phyloP scores from a whole-genome alignment of 2,888 invertebrate species.

The Antitype chi region DNA sequence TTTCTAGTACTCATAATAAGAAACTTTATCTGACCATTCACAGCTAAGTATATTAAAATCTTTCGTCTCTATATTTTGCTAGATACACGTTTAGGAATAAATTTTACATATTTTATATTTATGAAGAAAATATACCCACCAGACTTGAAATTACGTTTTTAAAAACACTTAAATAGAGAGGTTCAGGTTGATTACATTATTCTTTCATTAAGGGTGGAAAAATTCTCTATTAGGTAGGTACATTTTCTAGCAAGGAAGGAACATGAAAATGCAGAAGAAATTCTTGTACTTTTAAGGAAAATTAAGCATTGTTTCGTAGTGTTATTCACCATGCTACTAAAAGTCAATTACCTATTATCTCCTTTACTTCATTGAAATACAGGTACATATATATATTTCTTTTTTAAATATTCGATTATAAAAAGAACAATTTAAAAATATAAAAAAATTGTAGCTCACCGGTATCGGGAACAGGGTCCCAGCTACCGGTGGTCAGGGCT shows the following conservation, averaged over 20 bases:
- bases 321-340: background rate
- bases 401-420: no score
- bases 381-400: no score
- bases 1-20: background rate
- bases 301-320: background rate
- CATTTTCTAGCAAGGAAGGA: constrained; percentile 36
- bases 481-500: no score
- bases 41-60: constrained; percentile 6
- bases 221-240: background rate
- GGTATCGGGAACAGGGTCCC: no score
- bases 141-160: constrained; percentile 40
- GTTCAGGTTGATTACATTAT: constrained; percentile 62
- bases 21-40: background rate
- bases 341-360: no score
- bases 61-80: constrained; percentile 2
- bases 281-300: constrained; percentile 14
- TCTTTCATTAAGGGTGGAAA: constrained; percentile 54
- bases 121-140: constrained; percentile 31
- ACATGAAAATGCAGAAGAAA: background rate
- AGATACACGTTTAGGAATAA: constrained; percentile 10
- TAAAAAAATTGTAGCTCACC: no score
- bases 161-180: constrained; percentile 50
- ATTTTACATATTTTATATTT: constrained; percentile 40
- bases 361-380: no score
- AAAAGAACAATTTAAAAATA: no score